Evolutionary conservation across 2,797 vertebrate genomes (phyloP), one percentile per base, ranked within the genome.

Genomic region (Phrynocephalus forsythii): DNA sequence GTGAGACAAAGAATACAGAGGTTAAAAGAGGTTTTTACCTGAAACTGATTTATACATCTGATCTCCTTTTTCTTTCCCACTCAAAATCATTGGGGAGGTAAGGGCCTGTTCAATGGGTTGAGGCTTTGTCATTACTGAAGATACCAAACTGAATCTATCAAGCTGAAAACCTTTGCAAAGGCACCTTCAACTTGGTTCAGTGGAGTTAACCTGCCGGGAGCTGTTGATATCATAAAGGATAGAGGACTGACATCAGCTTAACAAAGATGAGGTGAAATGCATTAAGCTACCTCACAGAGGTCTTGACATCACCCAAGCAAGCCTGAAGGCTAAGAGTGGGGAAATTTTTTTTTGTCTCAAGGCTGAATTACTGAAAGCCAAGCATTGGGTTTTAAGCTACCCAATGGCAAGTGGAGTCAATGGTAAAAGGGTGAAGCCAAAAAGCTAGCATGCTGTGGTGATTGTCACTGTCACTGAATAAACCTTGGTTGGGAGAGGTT

Each of bases 161-260:
- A 71, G 50, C 9, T 50, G 30, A 60, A 82, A 89, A 48, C 6
- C 72, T 86, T 78, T 20, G 69, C 44, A 84, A 18, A 81, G n/a
- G 73, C 50, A 44, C 48, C 33, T 60, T 69, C 56, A 89, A n/a
- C 52, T 33, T n/a, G 38, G 79, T 20, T 72, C 50, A 56, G 15
- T 75, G 26, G 56, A 6, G 60, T 18, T 73, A 63, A 26, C 30
- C 26, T 77, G 33, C 16, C 69, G 72, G 28, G 68, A 77, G 15
- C 15, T 33, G 60, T 26, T 89, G 83, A 89, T 82, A 86, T 89
- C 84, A 85, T 66, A 89, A 86, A 86, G 84, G 84, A n/a, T 11
- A 86, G 66, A 68, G 11, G 2, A 38, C 24, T 89, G 87, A 85
- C 79, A 85, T 82, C 87, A 89, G 79, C 30, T 81, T 80, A 52